Percentiles rank a stretch among this genome's conserved stretches.
Evolutionary conservation across 2,888 invertebrate genomes (phyloP).

Genomic region (Idaea aversata): DNA sequence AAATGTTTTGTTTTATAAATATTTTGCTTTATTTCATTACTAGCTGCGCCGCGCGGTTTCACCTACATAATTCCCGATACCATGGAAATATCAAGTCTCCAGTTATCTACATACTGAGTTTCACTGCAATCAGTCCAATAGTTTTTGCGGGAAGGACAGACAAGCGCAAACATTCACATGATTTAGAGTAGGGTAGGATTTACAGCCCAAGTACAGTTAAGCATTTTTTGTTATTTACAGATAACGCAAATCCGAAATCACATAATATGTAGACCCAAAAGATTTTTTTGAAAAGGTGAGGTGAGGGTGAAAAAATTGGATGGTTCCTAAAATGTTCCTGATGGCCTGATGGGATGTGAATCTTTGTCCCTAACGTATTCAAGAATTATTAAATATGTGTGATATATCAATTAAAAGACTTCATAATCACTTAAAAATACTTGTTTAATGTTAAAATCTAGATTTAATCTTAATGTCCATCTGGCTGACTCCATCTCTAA

Average conservation of each 20-base stretch:
- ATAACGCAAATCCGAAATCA: background rate
- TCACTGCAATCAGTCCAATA: no score
- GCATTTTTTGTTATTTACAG: background rate
- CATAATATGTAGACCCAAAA: background rate
- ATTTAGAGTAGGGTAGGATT: background rate
- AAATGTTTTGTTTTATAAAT: background rate
- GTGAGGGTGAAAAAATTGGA: background rate
- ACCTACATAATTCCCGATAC: background rate
- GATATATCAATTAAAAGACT: background rate
- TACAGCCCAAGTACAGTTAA: background rate
- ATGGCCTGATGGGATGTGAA: no score
- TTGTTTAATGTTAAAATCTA: conserved; percentile 6
- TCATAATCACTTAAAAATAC: conserved; percentile 10
- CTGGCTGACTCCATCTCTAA: conserved; percentile 30
- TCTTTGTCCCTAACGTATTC: no score
- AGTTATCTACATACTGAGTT: no score
- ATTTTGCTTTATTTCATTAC: background rate
- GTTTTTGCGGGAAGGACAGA: no score
- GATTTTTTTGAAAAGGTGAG: background rate
- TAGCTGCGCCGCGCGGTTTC: background rate
- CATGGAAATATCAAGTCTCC: no score
- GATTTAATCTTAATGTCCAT: background rate
- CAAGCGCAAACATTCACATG: background rate
- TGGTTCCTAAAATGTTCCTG: no score
- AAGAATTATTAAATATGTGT: no score